A percentile compares a stretch with the other conserved stretches of the same genome.
Conservation (phyloP, 2,113 vertebrate genomes). For the Motacilla tschutschensis region DNA sequence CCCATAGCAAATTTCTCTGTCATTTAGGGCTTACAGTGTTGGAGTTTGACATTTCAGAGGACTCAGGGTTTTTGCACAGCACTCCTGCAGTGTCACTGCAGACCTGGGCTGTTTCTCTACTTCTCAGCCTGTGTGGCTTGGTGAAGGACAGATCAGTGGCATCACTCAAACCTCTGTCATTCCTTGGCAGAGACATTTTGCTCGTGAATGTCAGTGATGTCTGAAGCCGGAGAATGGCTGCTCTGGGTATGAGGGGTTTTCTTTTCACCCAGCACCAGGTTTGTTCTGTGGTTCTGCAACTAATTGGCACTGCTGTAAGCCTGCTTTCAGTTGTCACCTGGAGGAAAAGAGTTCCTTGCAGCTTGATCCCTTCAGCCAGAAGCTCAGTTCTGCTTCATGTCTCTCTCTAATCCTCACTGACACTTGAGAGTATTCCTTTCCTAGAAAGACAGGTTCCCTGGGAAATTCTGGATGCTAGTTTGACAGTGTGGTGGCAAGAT, state of each 20-base stretch:
- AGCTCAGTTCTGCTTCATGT: neutral
- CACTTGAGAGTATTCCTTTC: neutral
- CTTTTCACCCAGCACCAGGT: neutral
- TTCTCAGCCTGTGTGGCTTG: neutral
- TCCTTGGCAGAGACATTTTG: neutral
- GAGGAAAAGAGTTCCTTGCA: neutral
- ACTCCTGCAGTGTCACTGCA: neutral
- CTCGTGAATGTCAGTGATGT: neutral
- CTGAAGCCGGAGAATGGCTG: neutral
- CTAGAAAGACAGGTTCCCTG: neutral
- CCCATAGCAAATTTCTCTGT: neutral
- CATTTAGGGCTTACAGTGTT: neutral
- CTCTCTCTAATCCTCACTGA: neutral
- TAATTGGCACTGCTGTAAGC: neutral
- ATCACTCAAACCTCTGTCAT: neutral
- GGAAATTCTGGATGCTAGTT: neutral
- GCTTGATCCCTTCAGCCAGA: neutral
- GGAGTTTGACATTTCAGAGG: neutral
- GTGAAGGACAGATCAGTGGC: neutral
- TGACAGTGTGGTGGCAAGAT: neutral
- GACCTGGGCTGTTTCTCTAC: neutral
- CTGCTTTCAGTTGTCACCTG: neutral
- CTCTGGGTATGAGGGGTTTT: neutral
- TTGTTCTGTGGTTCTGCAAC: neutral
- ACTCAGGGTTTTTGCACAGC: neutral